Percentiles rank a stretch among this genome's conserved stretches.
These are phyloP conservation scores for Toxotes chatareus DNA, from an alignment of 2,113 vertebrate genomes.

Conservation along the genomic window DNA sequence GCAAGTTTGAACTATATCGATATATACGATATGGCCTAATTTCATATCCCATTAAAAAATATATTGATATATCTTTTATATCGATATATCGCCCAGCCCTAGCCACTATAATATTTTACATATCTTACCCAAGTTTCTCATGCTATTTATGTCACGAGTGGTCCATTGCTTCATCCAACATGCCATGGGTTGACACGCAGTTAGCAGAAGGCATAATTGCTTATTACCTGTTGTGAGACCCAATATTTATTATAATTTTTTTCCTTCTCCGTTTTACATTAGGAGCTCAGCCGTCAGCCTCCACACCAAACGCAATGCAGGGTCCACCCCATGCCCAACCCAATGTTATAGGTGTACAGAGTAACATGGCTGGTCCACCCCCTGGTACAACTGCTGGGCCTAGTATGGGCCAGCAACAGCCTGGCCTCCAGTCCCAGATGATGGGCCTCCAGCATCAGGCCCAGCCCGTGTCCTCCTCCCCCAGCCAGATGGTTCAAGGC, in stretches of 20 bases:
- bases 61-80: no score
- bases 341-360: constrained; percentile 92
- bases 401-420: constrained; percentile 90
- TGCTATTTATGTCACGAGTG: not conserved
- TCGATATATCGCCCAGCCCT: no score
- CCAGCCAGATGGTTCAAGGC: constrained; percentile 93
- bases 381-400: constrained; percentile 88
- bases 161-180: not conserved
- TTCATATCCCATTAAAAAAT: no score
- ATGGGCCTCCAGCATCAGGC: constrained; percentile 97
- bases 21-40: no score
- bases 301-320: constrained; percentile 92
- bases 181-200: not conserved
- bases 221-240: not conserved
- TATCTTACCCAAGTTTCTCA: not conserved
- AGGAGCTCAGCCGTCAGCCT: constrained; percentile 89
- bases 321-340: constrained; percentile 90
- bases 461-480: constrained; percentile 93
- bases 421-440: constrained; percentile 93
- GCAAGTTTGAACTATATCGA: no score
- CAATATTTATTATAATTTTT: not conserved
- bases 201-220: not conserved
- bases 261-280: constrained; percentile 73
- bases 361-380: constrained; percentile 89
- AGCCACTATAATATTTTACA: not conserved